Evolutionary conservation across 2,888 invertebrate genomes (phyloP).

Genomic region (Leptura quadrifasciata): DNA sequence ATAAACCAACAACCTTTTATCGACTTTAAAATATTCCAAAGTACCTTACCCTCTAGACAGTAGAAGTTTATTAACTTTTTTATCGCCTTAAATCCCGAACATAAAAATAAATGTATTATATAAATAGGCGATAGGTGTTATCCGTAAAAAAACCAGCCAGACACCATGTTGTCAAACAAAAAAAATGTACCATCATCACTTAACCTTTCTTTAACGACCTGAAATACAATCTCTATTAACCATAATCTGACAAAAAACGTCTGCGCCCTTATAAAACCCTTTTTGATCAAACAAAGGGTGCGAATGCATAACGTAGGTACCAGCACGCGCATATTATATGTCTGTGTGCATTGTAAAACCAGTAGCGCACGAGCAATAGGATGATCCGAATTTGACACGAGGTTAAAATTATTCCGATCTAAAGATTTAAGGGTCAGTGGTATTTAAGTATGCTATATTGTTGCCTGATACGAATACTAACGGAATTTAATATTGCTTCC

Average conservation of each 20-base stretch:
- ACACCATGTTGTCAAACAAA: conserved; percentile 29
- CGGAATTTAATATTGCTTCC: neutral
- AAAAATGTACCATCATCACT: conserved; percentile 34
- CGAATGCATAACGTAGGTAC: conserved; percentile 6
- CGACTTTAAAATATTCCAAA: conserved; percentile 24
- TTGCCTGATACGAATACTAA: neutral
- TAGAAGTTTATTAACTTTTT: conserved; percentile 32
- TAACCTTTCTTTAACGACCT: conserved; percentile 16
- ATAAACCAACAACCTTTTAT: conserved; percentile 21
- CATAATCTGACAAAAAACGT: conserved; percentile 24
- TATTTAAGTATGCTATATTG: too few species aligned
- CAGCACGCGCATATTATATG: conserved; percentile 33
- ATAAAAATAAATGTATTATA: conserved; percentile 32
- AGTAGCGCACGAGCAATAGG: neutral
- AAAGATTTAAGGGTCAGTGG: neutral
- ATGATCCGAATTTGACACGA: neutral
- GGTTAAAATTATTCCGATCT: neutral
- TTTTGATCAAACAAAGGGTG: conserved; percentile 14
- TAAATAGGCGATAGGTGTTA: conserved; percentile 33
- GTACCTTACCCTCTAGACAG: conserved; percentile 1
- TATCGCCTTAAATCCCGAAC: conserved; percentile 15
- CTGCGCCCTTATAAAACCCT: conserved; percentile 30
- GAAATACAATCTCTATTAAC: conserved; percentile 28
- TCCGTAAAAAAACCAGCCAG: conserved; percentile 27
- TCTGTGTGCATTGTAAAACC: conserved; percentile 4